Evolutionary conservation across 2,797 vertebrate genomes (phyloP), one percentile per base, ranked within the genome.

Genomic region (Gallirallus australis): DNA sequence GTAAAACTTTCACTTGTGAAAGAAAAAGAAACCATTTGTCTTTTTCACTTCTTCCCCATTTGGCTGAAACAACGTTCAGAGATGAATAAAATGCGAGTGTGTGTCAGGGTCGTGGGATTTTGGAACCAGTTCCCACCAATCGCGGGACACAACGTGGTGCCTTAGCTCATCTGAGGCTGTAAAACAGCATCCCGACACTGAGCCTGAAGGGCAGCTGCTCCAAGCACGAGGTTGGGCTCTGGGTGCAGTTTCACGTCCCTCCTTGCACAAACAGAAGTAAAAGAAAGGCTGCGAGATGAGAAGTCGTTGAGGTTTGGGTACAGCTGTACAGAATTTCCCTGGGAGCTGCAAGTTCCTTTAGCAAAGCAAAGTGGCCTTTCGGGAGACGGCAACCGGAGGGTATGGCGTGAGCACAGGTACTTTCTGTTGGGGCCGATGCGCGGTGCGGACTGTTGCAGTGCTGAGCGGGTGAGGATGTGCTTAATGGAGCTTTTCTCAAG

Each of bases 21-120:
- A 94, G 68, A 90, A 96, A 93, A 90, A 91, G 78, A 93, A 96
- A 94, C 90, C 27, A 10, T 86, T 94, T 61, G 15, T 27, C 61
- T 83, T 76, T 82, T 83, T 63, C 27, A 1, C 48, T 86, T 81
- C 54, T n/a, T 56, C 54, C 33, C 33, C n/a, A n/a, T 82, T 78
- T 86, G 39, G 25, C 82, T 79, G 77, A 68, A 90, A 57, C 20
- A 33, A 7, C 3, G 40, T 86, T 83, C 82, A 77, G 85, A 89
- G 63, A 66, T 86, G 70, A 90, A 93, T 81, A 79, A 89, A 88
- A 78, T 0, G 2, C 17, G 50, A 52, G 33, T 5, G 11, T 28
- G 63, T 45, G 27, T 65, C 35, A 13, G 45, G 15, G 48, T 24
- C 2, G 4, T 61, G 63, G 6, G 10, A 37, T 68, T 82, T 57